Base-by-base conservation (phyloP, 1,140 invertebrate species). In the Sarcophaga bullata region DNA sequence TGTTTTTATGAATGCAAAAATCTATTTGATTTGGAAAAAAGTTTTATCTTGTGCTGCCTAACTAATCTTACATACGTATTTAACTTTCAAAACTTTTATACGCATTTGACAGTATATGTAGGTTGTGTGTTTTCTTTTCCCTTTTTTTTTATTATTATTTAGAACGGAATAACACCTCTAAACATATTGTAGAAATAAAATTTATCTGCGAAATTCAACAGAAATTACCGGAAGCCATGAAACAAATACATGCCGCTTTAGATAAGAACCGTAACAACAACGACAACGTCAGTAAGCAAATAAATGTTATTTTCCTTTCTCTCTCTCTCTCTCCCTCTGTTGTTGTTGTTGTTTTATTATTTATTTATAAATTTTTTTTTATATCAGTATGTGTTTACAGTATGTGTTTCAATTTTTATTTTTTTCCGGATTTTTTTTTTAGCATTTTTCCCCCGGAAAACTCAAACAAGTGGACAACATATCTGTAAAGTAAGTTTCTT, bases 391-490 rank as follows among this genome's bases (percentile, higher is more conserved):
- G n/a, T n/a, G n/a, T n/a, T n/a, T n/a, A 4, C 25, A 2, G 25
- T 37, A 37, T 37, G 25, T 37, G 54, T 13, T 58, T n/a, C 3
- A n/a, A 1, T 4, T 37, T 37, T 37, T 37, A 37, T 37, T 37
- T 37, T 37, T 37, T 37, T 37, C n/a, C n/a, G 25, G 25, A 37
- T 58, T 6, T 58, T 58, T 58, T n/a, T n/a, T 58, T n/a, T 58
- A 6, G 54, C 7, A 25, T 7, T 68, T 25, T 68, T 68, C 17
- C 9, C n/a, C n/a, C 17, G n/a, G 19, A 68, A 37, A 37, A 37
- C 25, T 37, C 54, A 68, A 68, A 68, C 62, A 19, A 68, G 62
- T 68, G 62, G 62, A 68, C 62, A 68, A 68, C 62, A 68, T 68
- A 8, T 19, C 25, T 37, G 1, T 37, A 4, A 68, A 10, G 7